These are phyloP conservation scores for Ancistrus triradiatus DNA, from an alignment of 2,113 vertebrate genomes.

Conservation along the genomic window DNA sequence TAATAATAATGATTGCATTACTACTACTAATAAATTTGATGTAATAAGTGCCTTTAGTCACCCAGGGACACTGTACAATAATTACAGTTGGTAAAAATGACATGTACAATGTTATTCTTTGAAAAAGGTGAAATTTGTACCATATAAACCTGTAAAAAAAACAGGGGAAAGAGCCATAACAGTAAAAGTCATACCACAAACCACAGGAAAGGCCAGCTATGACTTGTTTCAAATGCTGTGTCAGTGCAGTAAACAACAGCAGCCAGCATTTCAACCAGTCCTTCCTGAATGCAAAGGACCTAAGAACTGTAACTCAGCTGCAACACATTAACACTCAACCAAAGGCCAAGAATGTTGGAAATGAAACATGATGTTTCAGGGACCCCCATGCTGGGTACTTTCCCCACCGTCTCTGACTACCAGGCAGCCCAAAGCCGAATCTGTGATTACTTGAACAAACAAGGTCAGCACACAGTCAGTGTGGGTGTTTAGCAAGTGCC, in stretches of 20 bases:
- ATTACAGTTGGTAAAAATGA: too few relatives aligned
- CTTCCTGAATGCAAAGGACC: neutral
- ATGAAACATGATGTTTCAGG: neutral
- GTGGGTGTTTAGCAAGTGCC: constrained; percentile 38
- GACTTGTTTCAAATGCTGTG: constrained; percentile 27
- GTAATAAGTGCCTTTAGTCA: too few relatives aligned
- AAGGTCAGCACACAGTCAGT: constrained; percentile 35
- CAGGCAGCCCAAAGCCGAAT: constrained; percentile 2
- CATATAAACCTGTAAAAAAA: too few relatives aligned
- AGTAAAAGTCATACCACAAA: constrained; percentile 23
- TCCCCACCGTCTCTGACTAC: neutral
- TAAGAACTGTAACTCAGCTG: neutral
- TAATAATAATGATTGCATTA: too few relatives aligned
- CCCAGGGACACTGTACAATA: too few relatives aligned
- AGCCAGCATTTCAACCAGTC: neutral
- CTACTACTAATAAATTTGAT: too few relatives aligned
- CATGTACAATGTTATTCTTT: too few relatives aligned
- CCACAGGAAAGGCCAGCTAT: constrained; percentile 30
- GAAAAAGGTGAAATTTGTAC: too few relatives aligned
- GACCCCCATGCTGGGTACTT: constrained; percentile 37
- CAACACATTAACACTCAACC: neutral
- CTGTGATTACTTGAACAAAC: constrained; percentile 27
- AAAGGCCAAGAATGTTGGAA: neutral
- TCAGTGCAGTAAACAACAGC: constrained; percentile 21
- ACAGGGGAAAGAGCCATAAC: neutral